phyloP scores from a whole-genome alignment of 30 jellyfish, hydroid and myxozoan genomes.

The Calvadosia cruxmelitensis region DNA sequence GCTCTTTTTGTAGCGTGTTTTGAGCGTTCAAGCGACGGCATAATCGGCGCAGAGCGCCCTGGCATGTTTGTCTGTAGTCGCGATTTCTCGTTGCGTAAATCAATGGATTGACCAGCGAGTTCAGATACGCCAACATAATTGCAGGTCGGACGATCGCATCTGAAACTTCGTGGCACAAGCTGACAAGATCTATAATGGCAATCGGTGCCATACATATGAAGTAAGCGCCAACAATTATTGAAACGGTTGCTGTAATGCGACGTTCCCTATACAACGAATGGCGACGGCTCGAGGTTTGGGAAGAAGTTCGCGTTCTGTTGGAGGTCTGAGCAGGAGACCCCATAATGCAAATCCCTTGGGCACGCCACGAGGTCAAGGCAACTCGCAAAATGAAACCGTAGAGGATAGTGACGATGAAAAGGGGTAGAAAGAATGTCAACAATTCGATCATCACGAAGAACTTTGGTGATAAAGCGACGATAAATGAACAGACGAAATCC shows the following conservation, averaged over 20 bases:
- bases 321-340: too few species aligned
- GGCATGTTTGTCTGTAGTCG: background rate
- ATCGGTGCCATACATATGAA: conserved; percentile 27
- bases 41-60: too few species aligned
- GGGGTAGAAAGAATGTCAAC: conserved; percentile 41
- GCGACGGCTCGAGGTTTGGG: background rate
- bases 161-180: background rate
- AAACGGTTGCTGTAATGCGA: conserved; percentile 12
- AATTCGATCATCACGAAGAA: conserved; percentile 16
- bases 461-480: conserved; percentile 18
- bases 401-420: conserved; percentile 9
- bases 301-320: too few species aligned
- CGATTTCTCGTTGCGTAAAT: background rate
- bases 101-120: background rate
- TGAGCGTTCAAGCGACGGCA: too few species aligned
- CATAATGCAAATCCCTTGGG: too few species aligned
- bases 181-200: conserved; percentile 17
- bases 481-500: conserved; percentile 17
- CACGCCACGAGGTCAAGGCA: conserved; percentile 2
- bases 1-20: too few species aligned
- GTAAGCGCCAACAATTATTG: conserved; percentile 11
- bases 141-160: background rate
- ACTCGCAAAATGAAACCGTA: conserved; percentile 14
- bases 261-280: background rate
- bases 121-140: background rate